Percentiles rank a stretch among this genome's conserved stretches.
These are phyloP conservation scores for Aleiodes alternator DNA, from an alignment of 2,888 invertebrate species.

Conservation along the genomic window DNA sequence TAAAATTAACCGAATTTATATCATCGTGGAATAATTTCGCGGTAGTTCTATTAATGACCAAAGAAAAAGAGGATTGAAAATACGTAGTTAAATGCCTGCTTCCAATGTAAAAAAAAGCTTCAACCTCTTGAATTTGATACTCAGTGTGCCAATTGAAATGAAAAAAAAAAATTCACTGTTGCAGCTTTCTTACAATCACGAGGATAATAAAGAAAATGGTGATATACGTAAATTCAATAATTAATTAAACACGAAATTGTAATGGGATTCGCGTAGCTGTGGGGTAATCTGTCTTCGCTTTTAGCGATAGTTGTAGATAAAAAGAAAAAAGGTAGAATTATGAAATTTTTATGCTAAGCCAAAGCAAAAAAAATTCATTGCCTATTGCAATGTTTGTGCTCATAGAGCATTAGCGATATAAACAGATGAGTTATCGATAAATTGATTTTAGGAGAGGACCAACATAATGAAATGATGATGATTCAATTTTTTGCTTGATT, in stretches of 20 bases:
- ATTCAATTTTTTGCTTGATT: not conserved
- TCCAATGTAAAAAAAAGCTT: conserved; percentile 28
- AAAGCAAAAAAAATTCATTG: conserved; percentile 16
- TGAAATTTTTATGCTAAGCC: conserved; percentile 18
- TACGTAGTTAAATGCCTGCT: conserved; percentile 18
- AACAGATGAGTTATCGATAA: too few species aligned
- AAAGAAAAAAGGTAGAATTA: not conserved
- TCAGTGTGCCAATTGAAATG: conserved; percentile 43
- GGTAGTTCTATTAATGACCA: not conserved
- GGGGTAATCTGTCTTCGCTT: conserved; percentile 4
- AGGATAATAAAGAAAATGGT: not conserved
- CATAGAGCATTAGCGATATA: too few species aligned
- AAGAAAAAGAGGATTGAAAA: not conserved
- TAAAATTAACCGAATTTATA: not conserved
- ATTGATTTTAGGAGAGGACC: too few species aligned
- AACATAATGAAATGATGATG: not conserved
- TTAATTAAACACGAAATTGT: not conserved
- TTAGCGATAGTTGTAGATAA: not conserved
- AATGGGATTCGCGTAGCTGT: not conserved
- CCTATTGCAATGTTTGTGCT: not conserved
- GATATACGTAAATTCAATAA: too few species aligned
- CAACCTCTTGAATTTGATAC: conserved; percentile 47
- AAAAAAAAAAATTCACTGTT: not conserved
- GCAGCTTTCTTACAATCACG: conserved; percentile 26
- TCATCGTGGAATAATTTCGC: not conserved